A percentile compares a stretch with the other conserved stretches of the same genome.
Conservation (phyloP, 2,888 invertebrate species). For the Heterodera filipjevi region DNA sequence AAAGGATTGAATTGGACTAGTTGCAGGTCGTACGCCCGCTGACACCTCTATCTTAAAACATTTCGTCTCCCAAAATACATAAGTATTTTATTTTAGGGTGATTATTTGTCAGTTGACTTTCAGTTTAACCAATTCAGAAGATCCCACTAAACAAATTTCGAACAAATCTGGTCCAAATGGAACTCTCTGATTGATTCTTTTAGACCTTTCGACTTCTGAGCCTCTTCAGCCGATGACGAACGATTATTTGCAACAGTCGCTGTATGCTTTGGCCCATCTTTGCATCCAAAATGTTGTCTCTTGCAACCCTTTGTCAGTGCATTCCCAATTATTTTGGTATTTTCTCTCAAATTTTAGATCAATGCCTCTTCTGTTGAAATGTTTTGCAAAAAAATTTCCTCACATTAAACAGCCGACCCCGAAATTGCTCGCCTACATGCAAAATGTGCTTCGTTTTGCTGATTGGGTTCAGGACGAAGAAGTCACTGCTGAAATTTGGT, state of each 20-base stretch:
- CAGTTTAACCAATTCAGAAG: too few relatives aligned
- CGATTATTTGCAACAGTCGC: background rate
- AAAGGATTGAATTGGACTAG: too few relatives aligned
- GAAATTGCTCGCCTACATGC: constrained; percentile 36
- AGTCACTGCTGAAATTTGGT: constrained; percentile 45
- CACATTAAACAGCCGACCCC: constrained; percentile 31
- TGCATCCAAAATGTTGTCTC: constrained; percentile 14
- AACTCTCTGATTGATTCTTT: too few relatives aligned
- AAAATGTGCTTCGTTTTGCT: constrained; percentile 39
- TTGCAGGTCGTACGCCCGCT: too few relatives aligned
- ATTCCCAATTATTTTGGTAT: background rate
- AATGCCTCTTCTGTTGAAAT: constrained; percentile 27
- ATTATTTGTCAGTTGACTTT: too few relatives aligned
- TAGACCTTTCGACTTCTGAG: background rate
- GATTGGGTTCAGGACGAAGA: constrained; percentile 40
- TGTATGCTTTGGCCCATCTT: constrained; percentile 8
- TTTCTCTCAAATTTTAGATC: background rate
- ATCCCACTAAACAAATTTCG: too few relatives aligned
- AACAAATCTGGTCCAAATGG: too few relatives aligned
- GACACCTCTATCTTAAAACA: too few relatives aligned
- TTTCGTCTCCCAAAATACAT: too few relatives aligned
- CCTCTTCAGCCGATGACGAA: background rate
- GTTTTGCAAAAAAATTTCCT: constrained; percentile 26
- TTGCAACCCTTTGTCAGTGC: constrained; percentile 29
- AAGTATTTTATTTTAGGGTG: too few relatives aligned